Evolutionary conservation across 1,140 invertebrate species (phyloP).

Genomic region (Caenorhabditis elegans): WBcel235 BX284606.5:13092001-13092500

Average conservation of each 20-base stretch:
- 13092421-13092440: slow-evolving; percentile 49
- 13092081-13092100: no score
- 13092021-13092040: slow-evolving; percentile 40
- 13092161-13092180: no score
- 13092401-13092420: slow-evolving; percentile 43
- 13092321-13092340: not conserved
- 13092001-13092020: slow-evolving; percentile 48
- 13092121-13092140: no score
- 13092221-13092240: slow-evolving; percentile 11
- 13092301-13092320: not conserved
- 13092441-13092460: slow-evolving; percentile 38
- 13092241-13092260: not conserved
- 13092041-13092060: slow-evolving; percentile 40
- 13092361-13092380: no score
- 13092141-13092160: no score
- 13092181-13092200: slow-evolving; percentile 22
- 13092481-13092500: no score
- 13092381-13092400: slow-evolving; percentile 45
- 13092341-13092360: no score
- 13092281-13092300: slow-evolving; percentile 20
- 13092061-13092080: no score
- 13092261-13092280: not conserved
- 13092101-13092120: no score
- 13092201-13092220: not conserved
- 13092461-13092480: slow-evolving; percentile 38